Conservation (phyloP, 1,140 invertebrate genomes). For the Agrypnia vestita region DNA sequence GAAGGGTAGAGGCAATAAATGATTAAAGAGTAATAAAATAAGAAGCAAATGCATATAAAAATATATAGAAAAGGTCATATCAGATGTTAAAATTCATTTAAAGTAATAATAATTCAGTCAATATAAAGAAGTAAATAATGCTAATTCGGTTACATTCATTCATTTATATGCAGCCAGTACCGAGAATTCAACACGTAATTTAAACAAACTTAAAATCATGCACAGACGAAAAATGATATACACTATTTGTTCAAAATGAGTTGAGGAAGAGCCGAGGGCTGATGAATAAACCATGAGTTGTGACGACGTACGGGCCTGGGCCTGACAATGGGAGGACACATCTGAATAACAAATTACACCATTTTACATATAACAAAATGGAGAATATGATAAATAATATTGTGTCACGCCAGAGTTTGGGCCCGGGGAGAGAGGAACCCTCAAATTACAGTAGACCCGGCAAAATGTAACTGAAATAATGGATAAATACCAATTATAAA, state of each 20-base stretch:
- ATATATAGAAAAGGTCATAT: no score
- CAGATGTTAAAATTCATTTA: no score
- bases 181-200: slow-evolving; percentile 1
- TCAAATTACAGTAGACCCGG: no score
- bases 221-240: slow-evolving; percentile 19
- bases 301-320: neutral
- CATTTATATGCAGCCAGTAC: neutral
- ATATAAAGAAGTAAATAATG: neutral
- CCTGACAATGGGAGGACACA: slow-evolving; percentile 12
- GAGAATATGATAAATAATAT: slow-evolving; percentile 19
- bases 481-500: no score
- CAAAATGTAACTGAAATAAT: no score
- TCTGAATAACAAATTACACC: slow-evolving; percentile 25
- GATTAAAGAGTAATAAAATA: no score
- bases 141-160: slow-evolving; percentile 8
- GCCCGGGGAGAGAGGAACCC: neutral
- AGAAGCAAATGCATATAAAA: no score
- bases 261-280: neutral
- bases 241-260: neutral
- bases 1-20: no score
- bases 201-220: slow-evolving; percentile 16
- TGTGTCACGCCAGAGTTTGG: neutral
- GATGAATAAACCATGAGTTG: slow-evolving; percentile 23
- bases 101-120: no score
- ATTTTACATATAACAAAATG: slow-evolving; percentile 24